Evolutionary conservation across 2,888 invertebrate species (phyloP).

Genomic region (Corbicula japonica): DNA sequence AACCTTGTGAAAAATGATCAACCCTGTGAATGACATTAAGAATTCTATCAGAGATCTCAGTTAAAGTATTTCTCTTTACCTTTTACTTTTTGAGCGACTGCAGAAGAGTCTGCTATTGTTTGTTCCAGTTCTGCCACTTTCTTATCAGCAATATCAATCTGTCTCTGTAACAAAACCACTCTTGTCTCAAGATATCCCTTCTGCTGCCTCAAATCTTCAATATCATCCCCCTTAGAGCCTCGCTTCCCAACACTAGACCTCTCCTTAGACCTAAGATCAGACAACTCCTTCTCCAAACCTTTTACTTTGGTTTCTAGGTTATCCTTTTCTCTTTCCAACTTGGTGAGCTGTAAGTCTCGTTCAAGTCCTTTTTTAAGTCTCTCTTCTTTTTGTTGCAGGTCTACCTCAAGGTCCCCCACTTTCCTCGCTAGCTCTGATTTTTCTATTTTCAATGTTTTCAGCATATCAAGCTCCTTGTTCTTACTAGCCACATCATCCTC

Average conservation of each 20-base stretch:
- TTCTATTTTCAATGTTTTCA: slow-evolving; percentile 54
- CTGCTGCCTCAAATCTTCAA: slow-evolving; percentile 85
- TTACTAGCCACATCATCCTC: slow-evolving; percentile 60
- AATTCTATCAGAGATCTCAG: too few species aligned
- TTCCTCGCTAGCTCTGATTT: slow-evolving; percentile 68
- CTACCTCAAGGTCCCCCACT: slow-evolving; percentile 59
- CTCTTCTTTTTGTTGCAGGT: slow-evolving; percentile 62
- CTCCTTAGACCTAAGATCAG: slow-evolving; percentile 68
- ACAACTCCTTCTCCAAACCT: slow-evolving; percentile 84
- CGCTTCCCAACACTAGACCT: slow-evolving; percentile 33
- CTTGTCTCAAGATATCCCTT: slow-evolving; percentile 60
- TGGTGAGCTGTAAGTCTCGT: slow-evolving; percentile 55
- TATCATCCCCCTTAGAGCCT: slow-evolving; percentile 79
- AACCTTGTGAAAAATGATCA: too few species aligned
- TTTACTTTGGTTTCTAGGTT: slow-evolving; percentile 84
- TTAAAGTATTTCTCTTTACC: too few species aligned
- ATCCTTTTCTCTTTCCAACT: slow-evolving; percentile 86
- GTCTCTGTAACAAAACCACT: slow-evolving; percentile 54
- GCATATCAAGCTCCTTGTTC: slow-evolving; percentile 53
- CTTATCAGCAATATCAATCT: slow-evolving; percentile 72
- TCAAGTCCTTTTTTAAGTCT: slow-evolving; percentile 63
- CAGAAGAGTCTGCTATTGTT: slow-evolving; percentile 81
- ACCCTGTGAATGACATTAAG: too few species aligned
- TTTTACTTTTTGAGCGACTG: slow-evolving; percentile 47
- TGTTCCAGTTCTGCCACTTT: slow-evolving; percentile 86